phyloP scores from a whole-genome alignment of 2,113 vertebrate genomes.

The Perccottus glenii region DNA sequence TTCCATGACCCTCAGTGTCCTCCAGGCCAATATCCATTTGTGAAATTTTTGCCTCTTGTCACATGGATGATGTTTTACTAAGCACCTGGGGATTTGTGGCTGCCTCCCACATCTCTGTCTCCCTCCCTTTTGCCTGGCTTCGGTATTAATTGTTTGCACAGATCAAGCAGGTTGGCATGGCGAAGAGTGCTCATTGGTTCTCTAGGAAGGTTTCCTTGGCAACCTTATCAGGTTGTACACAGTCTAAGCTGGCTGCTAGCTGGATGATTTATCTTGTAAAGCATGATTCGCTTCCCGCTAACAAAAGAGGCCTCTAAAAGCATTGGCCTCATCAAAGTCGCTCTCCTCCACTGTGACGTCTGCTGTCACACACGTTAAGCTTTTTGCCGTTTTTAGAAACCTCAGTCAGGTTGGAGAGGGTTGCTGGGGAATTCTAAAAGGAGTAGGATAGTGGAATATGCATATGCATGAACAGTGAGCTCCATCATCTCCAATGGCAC shows the following conservation, averaged over 20 bases:
- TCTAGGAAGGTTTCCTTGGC: slow-evolving; percentile 77
- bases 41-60: slow-evolving; percentile 40
- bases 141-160: slow-evolving; percentile 80
- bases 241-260: slow-evolving; percentile 68
- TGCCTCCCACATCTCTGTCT: slow-evolving; percentile 30
- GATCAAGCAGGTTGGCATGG: slow-evolving; percentile 50
- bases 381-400: slow-evolving; percentile 66
- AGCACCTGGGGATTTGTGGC: slow-evolving; percentile 70
- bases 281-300: slow-evolving; percentile 54
- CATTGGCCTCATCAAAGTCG: slow-evolving; percentile 65
- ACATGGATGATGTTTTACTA: slow-evolving; percentile 38
- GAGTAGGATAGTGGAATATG: slow-evolving; percentile 56
- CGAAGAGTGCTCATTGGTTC: slow-evolving; percentile 65
- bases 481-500: slow-evolving; percentile 46
- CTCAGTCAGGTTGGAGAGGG: slow-evolving; percentile 53
- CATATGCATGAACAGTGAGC: slow-evolving; percentile 61
- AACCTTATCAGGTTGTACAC: slow-evolving; percentile 81
- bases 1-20: slow-evolving; percentile 40
- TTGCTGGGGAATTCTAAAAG: slow-evolving; percentile 41
- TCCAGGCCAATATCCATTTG: slow-evolving; percentile 54
- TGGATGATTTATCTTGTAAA: slow-evolving; percentile 72
- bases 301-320: slow-evolving; percentile 72
- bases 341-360: slow-evolving; percentile 50
- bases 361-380: slow-evolving; percentile 60
- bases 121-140: slow-evolving; percentile 37